A percentile compares a stretch with the other conserved stretches of the same genome.
phyloP scores from a whole-genome alignment of 2,888 invertebrate genomes.

The Leptinotarsa juncta region DNA sequence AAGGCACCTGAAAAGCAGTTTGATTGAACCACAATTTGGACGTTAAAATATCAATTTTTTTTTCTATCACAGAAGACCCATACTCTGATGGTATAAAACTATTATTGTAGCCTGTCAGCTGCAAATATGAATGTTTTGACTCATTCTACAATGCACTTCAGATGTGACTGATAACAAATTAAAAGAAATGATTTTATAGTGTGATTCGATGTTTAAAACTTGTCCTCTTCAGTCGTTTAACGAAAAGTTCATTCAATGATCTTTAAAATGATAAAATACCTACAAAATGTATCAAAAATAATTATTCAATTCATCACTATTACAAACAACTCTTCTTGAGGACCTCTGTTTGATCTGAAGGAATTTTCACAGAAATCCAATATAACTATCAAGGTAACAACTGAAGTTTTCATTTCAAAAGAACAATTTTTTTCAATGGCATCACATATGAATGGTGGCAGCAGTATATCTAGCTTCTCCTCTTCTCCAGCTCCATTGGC shows the following conservation, averaged over 20 bases:
- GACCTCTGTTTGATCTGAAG: background rate
- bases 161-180: too few species aligned
- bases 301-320: too few species aligned
- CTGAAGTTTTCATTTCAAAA: background rate
- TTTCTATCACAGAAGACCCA: slow-evolving; percentile 15
- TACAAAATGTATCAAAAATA: too few species aligned
- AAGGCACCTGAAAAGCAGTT: slow-evolving; percentile 15
- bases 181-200: background rate
- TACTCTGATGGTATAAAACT: slow-evolving; percentile 9
- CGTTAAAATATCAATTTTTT: slow-evolving; percentile 9
- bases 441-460: slow-evolving; percentile 94
- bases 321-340: background rate
- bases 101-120: background rate
- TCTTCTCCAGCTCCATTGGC: slow-evolving; percentile 91
- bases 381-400: background rate
- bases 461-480: slow-evolving; percentile 95
- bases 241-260: too few species aligned
- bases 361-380: background rate
- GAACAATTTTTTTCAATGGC: background rate
- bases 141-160: too few species aligned
- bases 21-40: slow-evolving; percentile 6
- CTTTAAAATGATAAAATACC: too few species aligned
- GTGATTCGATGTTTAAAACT: too few species aligned
- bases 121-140: background rate
- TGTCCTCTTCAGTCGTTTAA: too few species aligned